A percentile compares a stretch with the other conserved stretches of the same genome.
These are phyloP conservation scores for Anthopleura sola DNA, from an alignment of 64 coral and sea anemone species.

Conservation along the genomic window DNA sequence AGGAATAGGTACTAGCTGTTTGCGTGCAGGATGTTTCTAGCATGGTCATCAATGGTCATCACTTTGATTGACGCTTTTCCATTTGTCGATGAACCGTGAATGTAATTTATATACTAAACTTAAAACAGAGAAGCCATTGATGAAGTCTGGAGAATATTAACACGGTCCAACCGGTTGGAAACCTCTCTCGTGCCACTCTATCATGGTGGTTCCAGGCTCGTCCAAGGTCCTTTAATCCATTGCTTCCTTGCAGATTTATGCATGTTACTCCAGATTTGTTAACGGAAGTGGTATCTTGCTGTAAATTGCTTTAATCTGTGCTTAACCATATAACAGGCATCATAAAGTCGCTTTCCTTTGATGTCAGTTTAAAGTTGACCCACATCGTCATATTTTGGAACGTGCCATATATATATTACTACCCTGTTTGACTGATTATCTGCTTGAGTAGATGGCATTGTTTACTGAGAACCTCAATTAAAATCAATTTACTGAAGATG, in stretches of 20 bases:
- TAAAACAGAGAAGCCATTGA: not conserved
- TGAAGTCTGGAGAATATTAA: not conserved
- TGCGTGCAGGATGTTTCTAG: not conserved
- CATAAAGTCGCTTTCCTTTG: not conserved
- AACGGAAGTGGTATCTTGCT: not conserved
- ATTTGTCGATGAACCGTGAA: slow-evolving; percentile 1
- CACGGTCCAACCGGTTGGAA: not conserved
- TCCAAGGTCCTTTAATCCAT: not conserved
- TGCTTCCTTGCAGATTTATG: not conserved
- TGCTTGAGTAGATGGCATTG: not conserved
- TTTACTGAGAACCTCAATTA: slow-evolving; percentile 1
- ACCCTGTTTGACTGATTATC: slow-evolving; percentile 1
- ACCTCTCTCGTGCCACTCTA: not conserved
- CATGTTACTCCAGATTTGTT: slow-evolving; percentile 1
- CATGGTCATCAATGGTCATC: slow-evolving; percentile 3
- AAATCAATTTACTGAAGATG: slow-evolving; percentile 10
- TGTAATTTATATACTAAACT: not conserved
- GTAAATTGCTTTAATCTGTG: slow-evolving; percentile 8
- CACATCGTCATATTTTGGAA: not conserved
- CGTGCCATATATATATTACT: not conserved
- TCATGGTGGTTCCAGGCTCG: not conserved
- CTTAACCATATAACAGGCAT: not conserved
- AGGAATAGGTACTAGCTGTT: not conserved
- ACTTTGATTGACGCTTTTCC: slow-evolving; percentile 6
- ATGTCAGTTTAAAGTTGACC: not conserved